A percentile compares a stretch with the other conserved stretches of the same genome.
Conservation (phyloP, 2,797 vertebrate genomes). For the Hydrophis major region DNA sequence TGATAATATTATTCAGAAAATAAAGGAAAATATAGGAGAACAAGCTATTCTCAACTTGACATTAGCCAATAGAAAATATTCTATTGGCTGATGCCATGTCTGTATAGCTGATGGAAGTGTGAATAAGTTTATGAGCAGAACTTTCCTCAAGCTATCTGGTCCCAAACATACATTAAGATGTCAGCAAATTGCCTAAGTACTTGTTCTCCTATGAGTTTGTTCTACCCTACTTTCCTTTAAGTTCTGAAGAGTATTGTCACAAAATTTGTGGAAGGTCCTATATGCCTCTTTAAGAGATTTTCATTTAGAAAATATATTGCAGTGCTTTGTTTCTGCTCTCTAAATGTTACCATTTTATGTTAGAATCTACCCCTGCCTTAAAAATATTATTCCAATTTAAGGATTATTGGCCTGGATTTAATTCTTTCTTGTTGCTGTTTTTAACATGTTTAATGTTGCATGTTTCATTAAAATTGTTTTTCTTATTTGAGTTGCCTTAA, state of each 20-base stretch:
- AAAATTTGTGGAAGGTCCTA: not conserved
- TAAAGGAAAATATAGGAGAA: not conserved
- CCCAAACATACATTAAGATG: not conserved
- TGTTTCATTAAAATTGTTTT: not conserved
- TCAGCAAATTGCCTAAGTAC: not conserved
- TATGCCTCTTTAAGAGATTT: not conserved
- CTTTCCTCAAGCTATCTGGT: not conserved
- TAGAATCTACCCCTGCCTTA: not conserved
- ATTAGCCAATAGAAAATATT: not conserved
- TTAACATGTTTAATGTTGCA: not conserved
- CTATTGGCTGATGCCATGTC: not conserved
- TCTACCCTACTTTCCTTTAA: not conserved
- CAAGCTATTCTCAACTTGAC: not conserved
- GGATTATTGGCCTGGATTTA: not conserved
- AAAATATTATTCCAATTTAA: not conserved
- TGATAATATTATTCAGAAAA: not conserved
- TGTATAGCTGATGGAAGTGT: not conserved
- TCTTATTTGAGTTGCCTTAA: not conserved
- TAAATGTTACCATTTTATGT: not conserved
- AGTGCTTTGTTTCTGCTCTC: not conserved
- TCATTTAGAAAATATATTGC: not conserved
- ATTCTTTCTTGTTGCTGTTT: not conserved
- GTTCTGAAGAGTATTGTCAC: not conserved
- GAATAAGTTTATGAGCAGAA: not conserved
- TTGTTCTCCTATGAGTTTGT: not conserved